Evolutionary conservation across 2,797 vertebrate species (phyloP).

Genomic region (Merluccius polli): DNA sequence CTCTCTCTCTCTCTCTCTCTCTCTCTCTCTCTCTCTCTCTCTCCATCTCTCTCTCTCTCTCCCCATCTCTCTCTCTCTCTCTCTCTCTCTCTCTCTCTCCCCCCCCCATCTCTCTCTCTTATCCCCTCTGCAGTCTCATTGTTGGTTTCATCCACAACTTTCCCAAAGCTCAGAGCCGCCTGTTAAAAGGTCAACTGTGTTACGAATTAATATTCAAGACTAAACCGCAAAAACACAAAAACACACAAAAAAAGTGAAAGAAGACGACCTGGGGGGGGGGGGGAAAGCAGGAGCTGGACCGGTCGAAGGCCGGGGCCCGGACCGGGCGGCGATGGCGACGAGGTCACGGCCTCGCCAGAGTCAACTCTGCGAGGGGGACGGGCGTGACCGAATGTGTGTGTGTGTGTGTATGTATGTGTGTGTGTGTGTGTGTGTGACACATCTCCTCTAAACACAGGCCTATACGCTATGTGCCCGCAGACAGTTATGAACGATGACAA

Average conservation of each 20-base stretch:
- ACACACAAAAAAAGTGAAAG: neutral
- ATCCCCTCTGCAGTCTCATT: neutral
- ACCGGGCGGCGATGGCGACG: too few relatives aligned
- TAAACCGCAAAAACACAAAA: neutral
- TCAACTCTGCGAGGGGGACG: too few relatives aligned
- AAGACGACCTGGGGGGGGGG: too few relatives aligned
- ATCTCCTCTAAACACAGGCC: neutral
- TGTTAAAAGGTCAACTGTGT: neutral
- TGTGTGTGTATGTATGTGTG: neutral
- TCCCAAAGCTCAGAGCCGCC: neutral
- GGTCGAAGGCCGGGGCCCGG: too few relatives aligned
- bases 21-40: neutral
- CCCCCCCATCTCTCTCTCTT: too few relatives aligned
- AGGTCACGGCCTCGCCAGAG: neutral
- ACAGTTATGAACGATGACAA: slow-evolving; percentile 28
- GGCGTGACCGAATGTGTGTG: slow-evolving; percentile 13
- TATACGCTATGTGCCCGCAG: slow-evolving; percentile 3
- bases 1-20: slow-evolving; percentile 6
- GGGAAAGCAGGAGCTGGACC: too few relatives aligned
- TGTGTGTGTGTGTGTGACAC: neutral
- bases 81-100: too few relatives aligned
- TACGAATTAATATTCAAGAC: neutral
- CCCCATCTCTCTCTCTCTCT: neutral
- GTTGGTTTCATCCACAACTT: neutral
- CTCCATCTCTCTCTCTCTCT: slow-evolving; percentile 17